These are phyloP conservation scores for Tachycineta bicolor DNA, from an alignment of 2,113 vertebrate genomes.

Conservation along the genomic window DNA sequence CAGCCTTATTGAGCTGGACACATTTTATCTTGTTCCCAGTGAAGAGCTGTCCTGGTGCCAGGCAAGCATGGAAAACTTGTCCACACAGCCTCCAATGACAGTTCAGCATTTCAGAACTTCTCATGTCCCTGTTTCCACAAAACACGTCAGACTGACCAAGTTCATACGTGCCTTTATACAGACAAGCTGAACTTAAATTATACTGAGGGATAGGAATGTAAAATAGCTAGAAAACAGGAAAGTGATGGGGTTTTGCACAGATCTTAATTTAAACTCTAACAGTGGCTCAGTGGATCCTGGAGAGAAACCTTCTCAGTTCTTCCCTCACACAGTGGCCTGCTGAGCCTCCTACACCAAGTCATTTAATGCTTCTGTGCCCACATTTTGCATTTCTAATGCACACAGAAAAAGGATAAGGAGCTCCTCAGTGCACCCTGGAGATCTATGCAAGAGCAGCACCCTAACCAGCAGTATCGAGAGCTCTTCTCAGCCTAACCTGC, in stretches of 20 bases:
- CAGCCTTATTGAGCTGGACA: neutral
- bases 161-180: too few species aligned
- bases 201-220: neutral
- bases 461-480: rapidly evolving
- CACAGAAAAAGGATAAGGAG: neutral
- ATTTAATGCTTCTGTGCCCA: neutral
- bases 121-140: neutral
- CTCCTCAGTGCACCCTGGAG: neutral
- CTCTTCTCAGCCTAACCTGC: neutral
- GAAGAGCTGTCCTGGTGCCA: neutral
- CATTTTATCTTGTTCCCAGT: neutral
- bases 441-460: neutral
- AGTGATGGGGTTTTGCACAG: neutral
- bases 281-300: neutral
- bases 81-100: rapidly evolving
- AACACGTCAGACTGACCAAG: neutral
- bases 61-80: neutral
- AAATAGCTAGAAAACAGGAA: neutral
- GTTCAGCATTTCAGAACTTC: neutral
- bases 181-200: neutral
- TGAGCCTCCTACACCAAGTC: neutral
- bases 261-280: neutral
- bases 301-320: neutral
- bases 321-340: neutral
- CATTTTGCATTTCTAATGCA: neutral